A percentile compares a stretch with the other conserved stretches of the same genome.
Evolutionary conservation across 2,113 vertebrate genomes (phyloP).

Genomic region (Thermophis baileyi): DNA sequence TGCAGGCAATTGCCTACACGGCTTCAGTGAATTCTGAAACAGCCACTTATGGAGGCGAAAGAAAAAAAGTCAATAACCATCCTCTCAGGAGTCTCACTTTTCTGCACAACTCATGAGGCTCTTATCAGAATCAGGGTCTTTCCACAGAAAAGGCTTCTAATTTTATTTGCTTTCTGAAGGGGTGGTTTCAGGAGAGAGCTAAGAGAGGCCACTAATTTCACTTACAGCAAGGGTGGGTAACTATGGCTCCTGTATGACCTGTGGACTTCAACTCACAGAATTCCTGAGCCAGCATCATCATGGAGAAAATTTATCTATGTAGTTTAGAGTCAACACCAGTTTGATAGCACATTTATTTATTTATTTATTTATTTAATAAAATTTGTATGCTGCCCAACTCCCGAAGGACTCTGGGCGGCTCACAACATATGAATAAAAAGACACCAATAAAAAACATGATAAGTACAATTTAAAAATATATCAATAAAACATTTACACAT

Average conservation of each 20-base stretch:
- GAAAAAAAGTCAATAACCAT: not conserved
- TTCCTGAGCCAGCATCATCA: not conserved
- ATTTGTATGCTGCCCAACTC: too few relatives aligned
- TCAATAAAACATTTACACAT: too few relatives aligned
- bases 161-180: not conserved
- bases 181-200: not conserved
- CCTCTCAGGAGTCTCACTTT: not conserved
- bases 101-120: not conserved
- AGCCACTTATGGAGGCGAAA: not conserved
- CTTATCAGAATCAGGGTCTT: not conserved
- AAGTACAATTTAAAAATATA: too few relatives aligned
- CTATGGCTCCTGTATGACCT: not conserved
- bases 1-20: not conserved
- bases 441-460: too few relatives aligned
- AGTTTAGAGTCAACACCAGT: not conserved
- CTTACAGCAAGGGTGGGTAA: not conserved
- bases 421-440: too few relatives aligned
- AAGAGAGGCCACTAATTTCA: not conserved
- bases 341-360: too few relatives aligned
- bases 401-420: too few relatives aligned
- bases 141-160: not conserved
- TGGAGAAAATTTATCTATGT: not conserved
- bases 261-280: not conserved
- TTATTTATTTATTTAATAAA: too few relatives aligned
- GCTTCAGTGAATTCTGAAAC: not conserved